phyloP scores from a whole-genome alignment of 2,888 invertebrate genomes.

The Automeris io region DNA sequence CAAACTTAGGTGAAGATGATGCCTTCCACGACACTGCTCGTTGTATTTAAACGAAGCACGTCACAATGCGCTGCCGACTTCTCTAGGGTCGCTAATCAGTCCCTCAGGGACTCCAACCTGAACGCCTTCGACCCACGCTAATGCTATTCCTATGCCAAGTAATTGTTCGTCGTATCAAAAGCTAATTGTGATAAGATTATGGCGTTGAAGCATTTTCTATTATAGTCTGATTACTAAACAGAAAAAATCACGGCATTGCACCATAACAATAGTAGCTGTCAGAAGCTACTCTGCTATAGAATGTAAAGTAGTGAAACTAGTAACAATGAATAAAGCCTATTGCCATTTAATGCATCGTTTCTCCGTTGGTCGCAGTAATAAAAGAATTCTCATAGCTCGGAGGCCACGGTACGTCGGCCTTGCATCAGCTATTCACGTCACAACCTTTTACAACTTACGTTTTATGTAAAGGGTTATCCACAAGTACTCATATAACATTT shows the following conservation, averaged over 20 bases:
- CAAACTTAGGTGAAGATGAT: no score
- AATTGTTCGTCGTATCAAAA: no score
- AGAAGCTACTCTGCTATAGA: conserved; percentile 16
- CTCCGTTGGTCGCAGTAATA: conserved; percentile 16
- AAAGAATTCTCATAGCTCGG: conserved; percentile 42
- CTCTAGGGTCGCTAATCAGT: no score
- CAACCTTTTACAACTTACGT: conserved; percentile 5
- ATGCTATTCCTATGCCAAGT: no score
- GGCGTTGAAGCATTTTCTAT: no score
- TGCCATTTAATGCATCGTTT: conserved; percentile 30
- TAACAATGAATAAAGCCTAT: conserved; percentile 50
- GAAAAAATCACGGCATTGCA: neutral
- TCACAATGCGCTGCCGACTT: no score
- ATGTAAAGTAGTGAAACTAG: conserved; percentile 42
- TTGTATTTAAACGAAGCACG: no score
- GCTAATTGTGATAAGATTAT: no score
- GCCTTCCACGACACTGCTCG: no score
- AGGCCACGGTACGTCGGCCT: neutral
- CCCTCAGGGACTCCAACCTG: no score
- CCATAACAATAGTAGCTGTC: neutral
- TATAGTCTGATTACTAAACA: no score
- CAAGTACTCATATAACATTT: conserved; percentile 1
- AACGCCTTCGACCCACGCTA: no score
- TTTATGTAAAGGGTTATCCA: neutral
- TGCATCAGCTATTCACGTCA: conserved; percentile 16